Evolutionary conservation across 2,113 vertebrate species (phyloP).

Genomic region (Strix aluco): DNA sequence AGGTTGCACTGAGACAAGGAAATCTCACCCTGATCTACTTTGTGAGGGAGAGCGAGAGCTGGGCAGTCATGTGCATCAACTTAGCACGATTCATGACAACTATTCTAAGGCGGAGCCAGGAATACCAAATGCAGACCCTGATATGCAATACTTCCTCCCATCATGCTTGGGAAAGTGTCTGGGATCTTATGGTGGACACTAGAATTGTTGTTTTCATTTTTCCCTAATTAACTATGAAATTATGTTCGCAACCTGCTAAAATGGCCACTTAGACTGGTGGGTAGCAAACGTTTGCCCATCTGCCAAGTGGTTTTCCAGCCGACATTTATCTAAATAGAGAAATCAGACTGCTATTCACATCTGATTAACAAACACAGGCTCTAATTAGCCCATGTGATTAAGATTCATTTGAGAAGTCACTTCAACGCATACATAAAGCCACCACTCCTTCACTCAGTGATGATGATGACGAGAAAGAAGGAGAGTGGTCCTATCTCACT

Average conservation of each 20-base stretch:
- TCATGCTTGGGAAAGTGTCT: not conserved
- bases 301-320: conserved; percentile 41
- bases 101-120: not conserved
- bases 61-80: not conserved
- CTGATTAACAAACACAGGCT: conserved; percentile 55
- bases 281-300: conserved; percentile 22
- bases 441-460: not conserved
- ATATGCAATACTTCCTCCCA: not conserved
- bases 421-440: not conserved
- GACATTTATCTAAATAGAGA: conserved; percentile 36
- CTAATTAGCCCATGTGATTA: conserved; percentile 49
- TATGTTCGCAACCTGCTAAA: conserved; percentile 15
- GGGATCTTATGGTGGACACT: not conserved
- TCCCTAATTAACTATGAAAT: not conserved
- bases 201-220: not conserved
- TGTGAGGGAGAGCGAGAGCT: too few relatives aligned
- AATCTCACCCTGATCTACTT: not conserved
- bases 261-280: conserved; percentile 31
- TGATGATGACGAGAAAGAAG: rapidly evolving
- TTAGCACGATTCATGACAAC: rapidly evolving
- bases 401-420: conserved; percentile 35
- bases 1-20: not conserved
- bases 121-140: not conserved
- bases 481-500: not conserved
- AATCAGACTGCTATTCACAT: conserved; percentile 56